phyloP scores from a whole-genome alignment of 2,888 invertebrate species.

The Erpobdella octoculata region DNA sequence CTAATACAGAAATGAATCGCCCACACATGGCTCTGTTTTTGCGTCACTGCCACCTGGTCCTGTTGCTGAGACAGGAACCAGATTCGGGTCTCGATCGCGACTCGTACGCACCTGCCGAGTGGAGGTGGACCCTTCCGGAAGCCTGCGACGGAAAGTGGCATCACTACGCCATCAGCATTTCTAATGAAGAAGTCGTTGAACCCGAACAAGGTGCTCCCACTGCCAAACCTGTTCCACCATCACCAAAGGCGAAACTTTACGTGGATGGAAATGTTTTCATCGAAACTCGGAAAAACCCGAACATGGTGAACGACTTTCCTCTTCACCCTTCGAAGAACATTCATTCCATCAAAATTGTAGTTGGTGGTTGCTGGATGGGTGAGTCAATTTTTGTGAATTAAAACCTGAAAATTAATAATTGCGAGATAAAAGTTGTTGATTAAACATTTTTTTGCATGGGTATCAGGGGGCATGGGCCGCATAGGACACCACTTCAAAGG shows the following conservation, averaged over 20 bases:
- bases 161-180: slow-evolving; percentile 84
- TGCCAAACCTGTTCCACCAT: not conserved
- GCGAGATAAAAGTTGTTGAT: not conserved
- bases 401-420: not conserved
- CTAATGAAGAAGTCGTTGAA: not conserved
- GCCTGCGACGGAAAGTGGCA: slow-evolving; percentile 98
- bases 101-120: slow-evolving; percentile 79
- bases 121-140: slow-evolving; percentile 89
- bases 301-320: slow-evolving; percentile 98
- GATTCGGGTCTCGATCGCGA: slow-evolving; percentile 43
- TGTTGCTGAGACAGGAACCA: slow-evolving; percentile 77
- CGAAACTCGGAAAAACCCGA: slow-evolving; percentile 72
- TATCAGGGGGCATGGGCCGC: slow-evolving; percentile 76
- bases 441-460: not conserved
- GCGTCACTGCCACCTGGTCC: slow-evolving; percentile 88
- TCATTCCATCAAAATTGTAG: slow-evolving; percentile 70
- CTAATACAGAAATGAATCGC: slow-evolving; percentile 82
- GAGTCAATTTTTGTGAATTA: slow-evolving; percentile 30
- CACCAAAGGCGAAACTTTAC: slow-evolving; percentile 57
- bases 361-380: slow-evolving; percentile 97
- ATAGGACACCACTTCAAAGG: slow-evolving; percentile 83
- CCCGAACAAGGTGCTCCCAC: not conserved
- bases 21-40: slow-evolving; percentile 96
- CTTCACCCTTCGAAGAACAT: slow-evolving; percentile 76
- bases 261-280: slow-evolving; percentile 75